A percentile compares a stretch with the other conserved stretches of the same genome.
phyloP scores from a whole-genome alignment of 2,113 vertebrate genomes.

The Psittacula cyanocephala region DNA sequence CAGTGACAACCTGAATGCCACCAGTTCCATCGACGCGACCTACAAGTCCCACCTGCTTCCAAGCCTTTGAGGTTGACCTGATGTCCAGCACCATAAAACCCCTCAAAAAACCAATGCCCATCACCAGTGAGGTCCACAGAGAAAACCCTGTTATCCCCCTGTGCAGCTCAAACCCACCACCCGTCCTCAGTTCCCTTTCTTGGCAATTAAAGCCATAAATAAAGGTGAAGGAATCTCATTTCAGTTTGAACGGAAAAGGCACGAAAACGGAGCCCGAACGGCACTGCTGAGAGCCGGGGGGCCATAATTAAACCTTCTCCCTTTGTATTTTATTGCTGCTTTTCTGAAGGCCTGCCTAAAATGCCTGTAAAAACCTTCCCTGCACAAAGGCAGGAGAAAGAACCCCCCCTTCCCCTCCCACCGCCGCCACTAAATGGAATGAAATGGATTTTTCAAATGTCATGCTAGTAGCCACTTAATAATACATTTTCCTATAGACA shows the following conservation, averaged over 20 bases:
- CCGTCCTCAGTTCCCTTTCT: not conserved
- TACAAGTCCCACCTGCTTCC: not conserved
- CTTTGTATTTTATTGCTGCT: not conserved
- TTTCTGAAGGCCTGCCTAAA: constrained; percentile 68
- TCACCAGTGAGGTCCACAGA: fast-evolving
- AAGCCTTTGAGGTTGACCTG: not conserved
- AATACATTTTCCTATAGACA: constrained; percentile 83
- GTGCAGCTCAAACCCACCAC: not conserved
- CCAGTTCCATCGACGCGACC: not conserved
- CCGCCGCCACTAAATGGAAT: constrained; percentile 67
- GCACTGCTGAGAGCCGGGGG: constrained; percentile 47
- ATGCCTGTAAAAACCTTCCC: constrained; percentile 54
- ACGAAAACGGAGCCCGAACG: not conserved
- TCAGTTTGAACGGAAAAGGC: not conserved
- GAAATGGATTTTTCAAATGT: constrained; percentile 83
- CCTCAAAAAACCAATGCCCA: not conserved
- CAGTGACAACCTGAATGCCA: not conserved
- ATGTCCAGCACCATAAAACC: not conserved
- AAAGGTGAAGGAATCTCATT: constrained; percentile 40
- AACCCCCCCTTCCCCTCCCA: not conserved
- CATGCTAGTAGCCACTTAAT: constrained; percentile 82
- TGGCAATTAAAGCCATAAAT: constrained; percentile 40
- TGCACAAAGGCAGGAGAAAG: constrained; percentile 34
- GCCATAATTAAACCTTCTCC: constrained; percentile 68
- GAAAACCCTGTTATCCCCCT: not conserved